Conservation (phyloP, 2,113 vertebrate species). For the Neofelis nebulosa region DNA sequence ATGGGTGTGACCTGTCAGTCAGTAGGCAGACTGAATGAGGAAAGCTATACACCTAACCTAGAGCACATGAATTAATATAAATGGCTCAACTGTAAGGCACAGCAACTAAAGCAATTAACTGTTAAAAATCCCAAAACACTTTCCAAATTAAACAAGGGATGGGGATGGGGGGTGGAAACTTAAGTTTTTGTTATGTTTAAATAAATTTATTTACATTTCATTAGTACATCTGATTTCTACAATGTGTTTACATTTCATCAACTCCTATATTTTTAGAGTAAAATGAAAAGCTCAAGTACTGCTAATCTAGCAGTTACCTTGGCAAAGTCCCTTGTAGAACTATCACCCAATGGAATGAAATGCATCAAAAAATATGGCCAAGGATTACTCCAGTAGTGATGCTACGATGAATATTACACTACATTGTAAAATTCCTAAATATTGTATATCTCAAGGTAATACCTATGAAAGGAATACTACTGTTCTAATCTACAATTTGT, state of each 20-base stretch:
- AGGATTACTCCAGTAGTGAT: neutral
- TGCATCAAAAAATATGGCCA: neutral
- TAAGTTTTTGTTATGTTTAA: neutral
- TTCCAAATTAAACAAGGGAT: neutral
- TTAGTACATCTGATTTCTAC: slow-evolving; percentile 9
- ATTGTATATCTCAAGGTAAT: neutral
- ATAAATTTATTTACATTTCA: neutral
- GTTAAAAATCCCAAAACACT: neutral
- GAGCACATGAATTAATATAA: neutral
- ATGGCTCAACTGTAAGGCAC: neutral
- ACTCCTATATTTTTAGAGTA: neutral
- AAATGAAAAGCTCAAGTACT: neutral
- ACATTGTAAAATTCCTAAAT: neutral
- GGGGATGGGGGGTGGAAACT: too few species aligned
- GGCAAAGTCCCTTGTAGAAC: neutral
- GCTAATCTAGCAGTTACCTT: neutral
- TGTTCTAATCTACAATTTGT: neutral
- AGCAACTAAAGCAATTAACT: neutral
- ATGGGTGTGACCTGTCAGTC: neutral
- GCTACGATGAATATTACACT: neutral
- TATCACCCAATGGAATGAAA: neutral
- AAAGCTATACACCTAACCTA: neutral
- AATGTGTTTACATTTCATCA: neutral
- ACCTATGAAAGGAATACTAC: neutral
- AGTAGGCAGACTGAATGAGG: neutral